A percentile compares a stretch with the other conserved stretches of the same genome.
Evolutionary conservation across 2,797 vertebrate species (phyloP).

Genomic region (Poeciliopsis paucimaculata): DNA sequence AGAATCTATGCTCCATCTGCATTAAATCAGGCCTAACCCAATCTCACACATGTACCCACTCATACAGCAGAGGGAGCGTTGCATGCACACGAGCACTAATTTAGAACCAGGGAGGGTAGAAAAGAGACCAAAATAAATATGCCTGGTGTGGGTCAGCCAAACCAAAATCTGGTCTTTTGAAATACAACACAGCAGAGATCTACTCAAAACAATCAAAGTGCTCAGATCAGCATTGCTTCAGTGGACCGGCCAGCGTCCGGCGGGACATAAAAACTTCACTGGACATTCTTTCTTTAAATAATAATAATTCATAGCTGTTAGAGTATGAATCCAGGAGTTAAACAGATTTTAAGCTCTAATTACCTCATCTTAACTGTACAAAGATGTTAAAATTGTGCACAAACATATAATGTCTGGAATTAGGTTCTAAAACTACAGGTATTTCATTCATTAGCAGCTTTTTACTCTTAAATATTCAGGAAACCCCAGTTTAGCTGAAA

Average conservation of each 20-base stretch:
- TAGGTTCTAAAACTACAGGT: background rate
- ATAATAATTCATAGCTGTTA: background rate
- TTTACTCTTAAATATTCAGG: background rate
- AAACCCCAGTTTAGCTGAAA: background rate
- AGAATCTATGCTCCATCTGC: conserved; percentile 66
- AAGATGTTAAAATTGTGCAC: background rate
- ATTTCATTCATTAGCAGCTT: conserved; percentile 1
- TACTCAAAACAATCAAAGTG: conserved; percentile 37
- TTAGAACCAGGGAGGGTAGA: conserved; percentile 68
- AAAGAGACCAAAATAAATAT: conserved; percentile 68
- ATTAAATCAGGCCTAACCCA: conserved; percentile 61
- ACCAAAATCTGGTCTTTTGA: conserved; percentile 51
- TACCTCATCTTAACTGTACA: background rate
- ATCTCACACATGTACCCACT: conserved; percentile 7
- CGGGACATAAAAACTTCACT: conserved; percentile 1
- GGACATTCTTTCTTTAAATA: conserved; percentile 1
- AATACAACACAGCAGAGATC: conserved; percentile 25
- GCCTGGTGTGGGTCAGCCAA: conserved; percentile 61
- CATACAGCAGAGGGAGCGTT: conserved; percentile 56
- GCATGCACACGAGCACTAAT: conserved; percentile 65
- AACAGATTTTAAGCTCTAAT: background rate
- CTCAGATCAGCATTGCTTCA: conserved; percentile 29
- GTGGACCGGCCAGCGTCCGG: background rate
- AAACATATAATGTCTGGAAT: background rate
- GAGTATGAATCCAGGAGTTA: background rate